Base-by-base conservation (phyloP, 1,140 invertebrate genomes). In the Ptiloglossa arizonensis region DNA sequence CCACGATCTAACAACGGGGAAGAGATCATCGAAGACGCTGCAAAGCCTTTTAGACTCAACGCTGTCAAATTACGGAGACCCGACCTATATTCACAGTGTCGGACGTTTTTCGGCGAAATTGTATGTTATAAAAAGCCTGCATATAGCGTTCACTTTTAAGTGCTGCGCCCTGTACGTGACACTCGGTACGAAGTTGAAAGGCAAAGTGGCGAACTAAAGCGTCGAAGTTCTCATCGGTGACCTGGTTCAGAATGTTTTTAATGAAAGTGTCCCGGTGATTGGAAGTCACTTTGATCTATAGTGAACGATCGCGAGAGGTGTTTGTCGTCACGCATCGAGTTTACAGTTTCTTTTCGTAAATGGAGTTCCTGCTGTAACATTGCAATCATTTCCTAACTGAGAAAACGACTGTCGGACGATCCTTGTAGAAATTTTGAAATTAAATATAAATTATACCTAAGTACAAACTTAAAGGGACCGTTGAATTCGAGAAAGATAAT, bases 1-100 rank as follows among this genome's bases (percentile, higher is more conserved):
- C 35, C 13, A 11, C 24, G 66, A 67, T 66, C 76, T 62, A 71
- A 35, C 62, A 48, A 48, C 62, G 44, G 32, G 17, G 44, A 63
- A 41, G 57, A 64, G 35, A 76, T 77, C 82, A 54, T 70, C 81
- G 81, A 83, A 70, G 75, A 71, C 57, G 52, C 60, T 22, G 54
- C 62, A 59, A 56, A 59, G 52, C 80, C 75, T 83, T 79, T 83
- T 79, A 83, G 75, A 48, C 56, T 24, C 68, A 56, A 29, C 54
- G 59, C 82, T 83, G 82, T 83, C 77, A 74, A 83, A 82, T 83
- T 83, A 83, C 52, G 27, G 48, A 46, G 75, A 71, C 32, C 68
- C 70, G 69, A 83, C 80, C 82, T 66, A 70, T 46, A 83, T 83
- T 74, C 69, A 59, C 60, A 27, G 59, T 74, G 71, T 54, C 17